Base-by-base conservation (phyloP, 2,113 vertebrate genomes). In the Spizaetus ornatus region DNA sequence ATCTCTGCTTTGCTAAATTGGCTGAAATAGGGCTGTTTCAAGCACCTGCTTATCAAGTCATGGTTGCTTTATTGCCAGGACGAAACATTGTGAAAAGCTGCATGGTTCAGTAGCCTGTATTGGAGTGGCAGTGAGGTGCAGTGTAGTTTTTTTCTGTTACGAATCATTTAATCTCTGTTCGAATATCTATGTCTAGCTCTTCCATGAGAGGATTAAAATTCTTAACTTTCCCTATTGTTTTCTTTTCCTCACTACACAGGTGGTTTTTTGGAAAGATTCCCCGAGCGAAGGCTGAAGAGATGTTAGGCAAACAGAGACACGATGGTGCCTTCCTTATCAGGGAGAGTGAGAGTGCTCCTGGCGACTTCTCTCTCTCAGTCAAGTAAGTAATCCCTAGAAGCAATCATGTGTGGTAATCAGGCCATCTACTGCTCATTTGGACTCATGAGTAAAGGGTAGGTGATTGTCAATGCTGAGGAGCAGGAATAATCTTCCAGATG, bases 201-300 rank as follows among this genome's bases (percentile, higher is more conserved):
- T 67, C 34, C 17, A 19, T 19, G 5, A 52, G 73, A 34, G 15
- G 45, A 45, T 63, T 77, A 8, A 23, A 56, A 29, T 65, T 79
- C 21, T 70, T 63, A 83, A 73, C 63, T 38, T 94, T 62, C 88
- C 55, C 45, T 65, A 1, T 80, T 91, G 78, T 78, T 91, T 78
- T 73, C 19, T 81, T 94, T 90, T 59, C 86, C 71, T 95, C 66
- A 48, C 94, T 93, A 59, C 95, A 63, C 98, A 99, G 99, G 98
- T 99, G 99, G 99, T 99, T 99, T 98, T 99, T 99, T 83, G 99
- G 99, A 92, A 99, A 99, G 98, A 99, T 99, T 96, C 99, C 99
- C 58, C 98, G 99, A 93, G 99, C 99, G 27, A 99, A 99, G 97
- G 99, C 99, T 95, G 99, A 99, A 97, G 99, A 99, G 98, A 99